Base-by-base conservation (phyloP, 1,140 invertebrate species). In the Drosophila sucinea region DNA sequence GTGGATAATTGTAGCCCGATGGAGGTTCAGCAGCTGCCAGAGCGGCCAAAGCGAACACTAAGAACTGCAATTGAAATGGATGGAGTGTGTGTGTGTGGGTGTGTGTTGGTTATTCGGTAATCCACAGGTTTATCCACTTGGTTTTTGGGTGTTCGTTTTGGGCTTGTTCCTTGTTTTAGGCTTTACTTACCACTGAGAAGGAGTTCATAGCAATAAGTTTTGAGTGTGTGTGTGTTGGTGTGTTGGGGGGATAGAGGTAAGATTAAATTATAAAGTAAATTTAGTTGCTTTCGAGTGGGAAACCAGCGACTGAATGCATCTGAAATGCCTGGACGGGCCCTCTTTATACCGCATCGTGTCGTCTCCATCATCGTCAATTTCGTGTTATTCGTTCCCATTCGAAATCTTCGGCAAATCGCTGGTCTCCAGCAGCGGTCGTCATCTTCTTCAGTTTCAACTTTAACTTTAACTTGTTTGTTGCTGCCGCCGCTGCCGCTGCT, bases 1-100 rank as follows among this genome's bases (percentile, higher is more conserved):
- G 93, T 72, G 92, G 94, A 92, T 95, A 95, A 75, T 93, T 94
- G 91, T 95, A 95, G 64, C 95, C 94, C 7, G 93, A 94, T 66
- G 94, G 91, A 51, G 95, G 95, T 81, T 95, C 95, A 73, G 95
- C 94, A 55, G 93, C 93, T 85, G 93, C 93, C 73, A 94, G 81
- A 87, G 93, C 93, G 81, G 94, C 94, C 92, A 95, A 81, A 73
- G 94, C 94, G 79, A 95, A 93, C 78, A 95, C 93, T 91, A 95
- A 92, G 91, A 94, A 95, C 95, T 96, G 92, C 17, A 94, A 94
- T 30, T 73, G 71, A 64, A 64, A 80, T 84, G 82, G 71, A 69
- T 73, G 55, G 5, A 63, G 7, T 54, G 47, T 54, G 65, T 67
- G 57, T 38, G 27, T 58, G 23, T 41, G 62, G 70, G 62, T 35